Evolutionary conservation across 2,113 vertebrate species (phyloP), one percentile per base, ranked within the genome.

Genomic region (Rousettus leschenaultii): DNA sequence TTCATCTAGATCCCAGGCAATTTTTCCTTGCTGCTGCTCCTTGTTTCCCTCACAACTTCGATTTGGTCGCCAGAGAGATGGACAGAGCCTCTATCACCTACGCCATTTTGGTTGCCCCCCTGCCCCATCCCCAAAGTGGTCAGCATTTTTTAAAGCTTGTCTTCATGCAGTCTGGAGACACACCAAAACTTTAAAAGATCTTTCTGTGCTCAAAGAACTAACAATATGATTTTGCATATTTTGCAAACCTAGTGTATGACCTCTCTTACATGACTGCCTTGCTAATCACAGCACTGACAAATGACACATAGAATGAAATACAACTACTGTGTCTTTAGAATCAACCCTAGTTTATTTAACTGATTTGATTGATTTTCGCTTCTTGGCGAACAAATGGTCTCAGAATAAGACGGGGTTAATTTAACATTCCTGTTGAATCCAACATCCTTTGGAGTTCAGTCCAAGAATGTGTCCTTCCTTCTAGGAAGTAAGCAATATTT

Each of bases 401-500:
- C 48, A 51, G 65, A 84, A 74, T 71, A 35, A 93, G 77, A 45
- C 19, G 22, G 93, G 53, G 28, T 73, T 43, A 51, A 35, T 57
- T 57, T 74, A 71, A 86, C 48, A 19, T 90, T 45, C 35, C 68
- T 65, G 40, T n/a, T 78, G 80, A 88, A 30, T 59, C 19, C 10
- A 22, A 92, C 68, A 93, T 82, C 73, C 55, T 89, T 80, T 51
- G 18, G 75, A 53, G 28, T 88, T 94, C 71, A 87, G 5, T 74
- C 70, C 75, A 85, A 91, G 77, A 92, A 80, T n/a, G 30, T 75
- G 51, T 40, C 55, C 85, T 93, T 87, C 79, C 94, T 61, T 90
- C 70, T 78, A 84, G 85, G 93, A 94, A 97, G 71, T 96, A 92
- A 92, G 85, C 40, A 91, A 63, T 86, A 68, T 71, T 53, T 92